These are phyloP conservation scores for Tiliqua scincoides DNA, from an alignment of 2,113 vertebrate genomes.

Conservation along the genomic window DNA sequence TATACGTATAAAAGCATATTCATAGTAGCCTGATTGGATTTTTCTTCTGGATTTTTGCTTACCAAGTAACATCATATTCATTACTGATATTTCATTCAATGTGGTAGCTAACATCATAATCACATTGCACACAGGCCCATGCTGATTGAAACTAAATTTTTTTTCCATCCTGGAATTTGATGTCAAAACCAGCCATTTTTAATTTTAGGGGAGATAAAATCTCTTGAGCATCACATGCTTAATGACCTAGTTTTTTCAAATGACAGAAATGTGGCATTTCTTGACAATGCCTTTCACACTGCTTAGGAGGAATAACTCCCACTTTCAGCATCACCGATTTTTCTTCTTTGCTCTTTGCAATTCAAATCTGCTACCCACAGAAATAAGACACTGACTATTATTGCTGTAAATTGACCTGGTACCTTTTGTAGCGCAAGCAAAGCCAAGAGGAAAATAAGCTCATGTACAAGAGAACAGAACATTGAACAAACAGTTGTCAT, in stretches of 20 bases:
- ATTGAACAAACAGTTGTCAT: neutral
- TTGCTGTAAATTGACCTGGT: conserved; percentile 30
- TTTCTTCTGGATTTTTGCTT: conserved; percentile 41
- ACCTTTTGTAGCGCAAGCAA: neutral
- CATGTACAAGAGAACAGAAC: neutral
- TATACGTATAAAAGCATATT: too few species aligned
- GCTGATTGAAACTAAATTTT: conserved; percentile 73
- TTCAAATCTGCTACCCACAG: conserved; percentile 45
- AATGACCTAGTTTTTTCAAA: conserved; percentile 69
- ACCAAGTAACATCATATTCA: conserved; percentile 68
- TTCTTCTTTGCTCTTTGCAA: conserved; percentile 25
- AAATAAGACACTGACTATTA: conserved; percentile 37
- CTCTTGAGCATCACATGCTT: conserved; percentile 60
- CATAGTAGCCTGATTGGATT: neutral
- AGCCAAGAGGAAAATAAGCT: neutral
- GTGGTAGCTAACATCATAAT: conserved; percentile 68
- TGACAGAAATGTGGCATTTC: conserved; percentile 48
- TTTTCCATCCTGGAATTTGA: conserved; percentile 61
- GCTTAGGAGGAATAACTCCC: conserved; percentile 51
- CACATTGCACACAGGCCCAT: conserved; percentile 66
- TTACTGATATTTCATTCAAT: conserved; percentile 72
- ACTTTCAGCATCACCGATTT: conserved; percentile 58
- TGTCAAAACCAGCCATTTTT: conserved; percentile 61
- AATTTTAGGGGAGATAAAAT: conserved; percentile 76
- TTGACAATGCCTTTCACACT: conserved; percentile 36